Base-by-base conservation (phyloP, 2,797 vertebrate genomes). In the Catamblyrhynchus diadema region DNA sequence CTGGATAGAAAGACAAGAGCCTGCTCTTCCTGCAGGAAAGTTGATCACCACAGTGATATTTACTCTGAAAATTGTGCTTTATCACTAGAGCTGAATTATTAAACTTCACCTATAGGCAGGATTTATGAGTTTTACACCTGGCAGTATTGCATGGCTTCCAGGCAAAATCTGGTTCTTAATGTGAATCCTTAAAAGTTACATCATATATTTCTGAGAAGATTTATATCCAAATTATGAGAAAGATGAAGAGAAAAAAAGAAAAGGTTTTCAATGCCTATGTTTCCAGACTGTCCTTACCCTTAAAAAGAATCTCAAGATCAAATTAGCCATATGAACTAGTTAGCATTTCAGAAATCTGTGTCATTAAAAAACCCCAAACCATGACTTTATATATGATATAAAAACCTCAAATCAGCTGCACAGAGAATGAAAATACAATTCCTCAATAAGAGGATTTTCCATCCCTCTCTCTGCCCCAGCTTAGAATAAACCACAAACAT, bases 381-480 rank as follows among this genome's bases (percentile, higher is more conserved):
- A 67, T 33, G 4, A 1, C 0, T 48, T 72, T 61, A 13, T 30
- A 70, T 30, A 9, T 47, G 6, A 41, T 22, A 42, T 33, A 44
- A 54, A 79, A 28, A 41, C 2, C 4, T 77, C 12, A 20, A 3
- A 66, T 67, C n/a, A 86, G 7, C 7, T 48, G 10, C 27, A 48
- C 1, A 61, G 35, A 84, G 33, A 71, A 54, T 42, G 20, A 83
- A 59, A 70, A 73, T 21, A n/a, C 5, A 6, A 9, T 50, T 84
- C 56, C n/a, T 65, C 25, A 44, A 4, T 27, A 18, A 67, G 6
- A 47, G 7, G 9, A 51, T n/a, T 75, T 75, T 45, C 23, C 6
- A 33, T 24, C n/a, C 10, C 4, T 53, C 15, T 45, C 15, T 15
- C 15, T 0, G 1, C 2, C 8, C 15, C 4, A 66, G 3, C 6